Percentiles rank a stretch among this genome's conserved stretches.
phyloP scores from a whole-genome alignment of 2,797 vertebrate genomes.

The Esox masquinongy region DNA sequence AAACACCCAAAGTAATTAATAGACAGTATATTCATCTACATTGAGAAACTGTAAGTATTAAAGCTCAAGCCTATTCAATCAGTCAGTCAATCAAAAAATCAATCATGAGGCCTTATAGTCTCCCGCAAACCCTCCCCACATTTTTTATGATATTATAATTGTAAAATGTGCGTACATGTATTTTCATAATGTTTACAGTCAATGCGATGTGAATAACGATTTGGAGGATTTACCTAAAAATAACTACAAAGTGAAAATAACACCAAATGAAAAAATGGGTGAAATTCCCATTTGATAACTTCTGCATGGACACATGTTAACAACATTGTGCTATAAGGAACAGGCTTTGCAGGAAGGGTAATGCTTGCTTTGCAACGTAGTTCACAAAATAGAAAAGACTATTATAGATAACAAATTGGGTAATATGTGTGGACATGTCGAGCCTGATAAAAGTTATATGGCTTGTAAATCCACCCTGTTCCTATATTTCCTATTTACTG shows the following conservation, averaged over 20 bases:
- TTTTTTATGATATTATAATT: no score
- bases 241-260: no score
- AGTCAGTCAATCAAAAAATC: no score
- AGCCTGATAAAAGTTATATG: neutral
- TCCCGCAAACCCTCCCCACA: no score
- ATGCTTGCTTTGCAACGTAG: neutral
- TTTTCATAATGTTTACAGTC: no score
- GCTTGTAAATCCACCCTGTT: neutral
- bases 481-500: neutral
- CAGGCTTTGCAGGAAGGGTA: neutral
- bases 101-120: no score
- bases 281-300: slow-evolving; percentile 13
- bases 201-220: no score
- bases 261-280: no score
- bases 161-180: no score
- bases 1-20: neutral
- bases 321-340: slow-evolving; percentile 2
- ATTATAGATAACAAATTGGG: neutral
- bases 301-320: slow-evolving; percentile 60
- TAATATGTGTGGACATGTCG: neutral
- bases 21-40: neutral
- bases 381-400: neutral
- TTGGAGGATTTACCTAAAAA: no score
- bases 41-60: neutral
- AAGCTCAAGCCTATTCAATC: neutral